Conservation (phyloP, 2,797 vertebrate species). For the Pseudochirops corinnae region DNA sequence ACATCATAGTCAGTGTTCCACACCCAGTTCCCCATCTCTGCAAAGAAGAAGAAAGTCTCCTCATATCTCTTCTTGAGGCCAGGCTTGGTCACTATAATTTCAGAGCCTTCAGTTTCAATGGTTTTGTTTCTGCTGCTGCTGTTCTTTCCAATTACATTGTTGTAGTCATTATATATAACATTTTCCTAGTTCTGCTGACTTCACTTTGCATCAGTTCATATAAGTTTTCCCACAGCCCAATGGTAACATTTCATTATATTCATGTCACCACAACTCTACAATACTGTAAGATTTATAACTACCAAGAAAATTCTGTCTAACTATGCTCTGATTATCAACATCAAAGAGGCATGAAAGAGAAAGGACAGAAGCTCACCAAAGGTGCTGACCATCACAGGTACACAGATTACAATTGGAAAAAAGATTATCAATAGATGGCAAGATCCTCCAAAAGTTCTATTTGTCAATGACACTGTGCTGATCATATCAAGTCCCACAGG, state of each 20-base stretch:
- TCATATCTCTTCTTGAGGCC: neutral
- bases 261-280: neutral
- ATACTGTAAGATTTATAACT: neutral
- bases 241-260: neutral
- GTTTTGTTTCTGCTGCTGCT: neutral
- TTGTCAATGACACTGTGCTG: neutral
- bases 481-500: neutral
- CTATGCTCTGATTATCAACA: neutral
- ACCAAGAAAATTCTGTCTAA: neutral
- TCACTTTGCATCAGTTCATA: neutral
- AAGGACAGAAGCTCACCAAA: neutral
- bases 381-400: neutral
- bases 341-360: neutral
- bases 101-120: neutral
- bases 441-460: neutral
- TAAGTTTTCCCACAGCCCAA: neutral
- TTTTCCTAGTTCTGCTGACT: neutral
- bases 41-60: neutral
- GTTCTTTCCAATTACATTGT: neutral
- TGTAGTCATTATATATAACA: neutral
- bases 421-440: neutral
- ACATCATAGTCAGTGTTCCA: neutral
- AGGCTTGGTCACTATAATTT: neutral
- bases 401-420: neutral
- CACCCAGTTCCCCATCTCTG: too few relatives aligned